These are phyloP conservation scores for Acanthacorydalis orientalis DNA, from an alignment of 2,888 invertebrate species.

Conservation along the genomic window DNA sequence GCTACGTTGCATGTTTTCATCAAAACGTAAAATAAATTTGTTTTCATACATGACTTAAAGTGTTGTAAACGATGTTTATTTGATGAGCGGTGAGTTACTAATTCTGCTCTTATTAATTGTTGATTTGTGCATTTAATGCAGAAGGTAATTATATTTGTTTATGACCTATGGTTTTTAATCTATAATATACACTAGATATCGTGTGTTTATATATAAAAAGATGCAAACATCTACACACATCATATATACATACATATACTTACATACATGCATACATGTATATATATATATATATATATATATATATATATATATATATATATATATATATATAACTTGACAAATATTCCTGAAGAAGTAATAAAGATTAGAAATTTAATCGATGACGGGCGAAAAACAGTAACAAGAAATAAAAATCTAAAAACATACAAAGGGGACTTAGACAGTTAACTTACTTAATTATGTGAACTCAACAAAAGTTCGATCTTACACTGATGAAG, in stretches of 20 bases:
- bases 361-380: too few relatives aligned
- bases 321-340: background rate
- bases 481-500: too few relatives aligned
- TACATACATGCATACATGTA: background rate
- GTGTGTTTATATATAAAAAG: background rate
- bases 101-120: background rate
- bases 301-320: background rate
- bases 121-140: background rate
- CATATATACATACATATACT: background rate
- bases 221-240: background rate
- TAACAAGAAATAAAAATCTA: too few relatives aligned
- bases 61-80: background rate
- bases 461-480: too few relatives aligned
- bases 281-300: background rate
- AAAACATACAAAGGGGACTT: too few relatives aligned
- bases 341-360: background rate
- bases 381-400: too few relatives aligned
- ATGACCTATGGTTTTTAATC: too few relatives aligned
- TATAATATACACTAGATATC: background rate
- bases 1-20: too few relatives aligned
- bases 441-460: too few relatives aligned
- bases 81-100: background rate
- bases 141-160: too few relatives aligned
- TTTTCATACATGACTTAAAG: background rate
- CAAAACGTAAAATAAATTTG: background rate